Base-by-base conservation (phyloP, 2,888 invertebrate species). In the Chymomyza fuscimana region DNA sequence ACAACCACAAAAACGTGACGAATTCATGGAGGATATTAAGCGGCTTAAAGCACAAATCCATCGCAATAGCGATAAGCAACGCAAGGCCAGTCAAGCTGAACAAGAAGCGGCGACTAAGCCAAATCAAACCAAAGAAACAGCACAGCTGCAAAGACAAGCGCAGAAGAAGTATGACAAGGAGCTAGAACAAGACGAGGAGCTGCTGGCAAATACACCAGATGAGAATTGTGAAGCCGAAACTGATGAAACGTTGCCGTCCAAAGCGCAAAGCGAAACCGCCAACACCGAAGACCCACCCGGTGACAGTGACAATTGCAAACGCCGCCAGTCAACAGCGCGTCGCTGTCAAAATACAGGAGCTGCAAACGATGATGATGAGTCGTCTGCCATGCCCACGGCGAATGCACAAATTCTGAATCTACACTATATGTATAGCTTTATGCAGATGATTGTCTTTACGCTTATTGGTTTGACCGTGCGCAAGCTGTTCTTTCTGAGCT, bases 391-490 rank as follows among this genome's bases (percentile, higher is more conserved):
- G 58, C 81, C 87, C 32, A 76, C 76, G 25, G 62, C 76, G 29
- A 81, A 86, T 65, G 67, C 67, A 5, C 80, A 83, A 25, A 75
- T 87, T 60, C 73, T 86, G 16, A 86, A 83, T 73, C 83, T 90
- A 69, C 89, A 91, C 70, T 92, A 91, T 46, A 93, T 95, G 67
- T 97, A 96, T 89, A 95, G 95, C 89, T 90, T 95, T 36, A 92
- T 95, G 10, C 97, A 97, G 89, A 93, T 95, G 91, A 91, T 93
- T 50, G 95, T 95, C 51, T 97, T 95, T 90, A 83, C 88, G 0
- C 65, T 90, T 4, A 79, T 91, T 51, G 91, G 91, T 3, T 83
- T 91, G 22, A 80, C 85, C 65, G 85, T 91, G 56, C 90, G 87
- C 67, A 92, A 91, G 74, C 79, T 92, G 40, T 92, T 92, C 79